A percentile compares a stretch with the other conserved stretches of the same genome.
Evolutionary conservation across 2,888 invertebrate genomes (phyloP).

Genomic region (Cacoxenus indagator): DNA sequence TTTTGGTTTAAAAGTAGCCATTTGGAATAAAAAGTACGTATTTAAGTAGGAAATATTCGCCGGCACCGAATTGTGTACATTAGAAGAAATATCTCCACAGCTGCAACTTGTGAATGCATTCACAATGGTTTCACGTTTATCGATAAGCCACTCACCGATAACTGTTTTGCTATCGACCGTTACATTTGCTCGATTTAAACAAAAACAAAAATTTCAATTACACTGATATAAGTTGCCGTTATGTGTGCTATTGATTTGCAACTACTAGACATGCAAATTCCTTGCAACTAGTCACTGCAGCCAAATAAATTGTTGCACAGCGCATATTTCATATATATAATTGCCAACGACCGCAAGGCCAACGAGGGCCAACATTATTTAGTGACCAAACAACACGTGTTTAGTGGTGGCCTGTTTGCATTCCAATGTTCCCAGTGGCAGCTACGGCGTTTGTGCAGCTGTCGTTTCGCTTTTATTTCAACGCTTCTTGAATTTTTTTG

Average conservation of each 20-base stretch:
- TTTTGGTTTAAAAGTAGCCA: constrained; percentile 53
- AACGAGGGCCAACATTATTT: not conserved
- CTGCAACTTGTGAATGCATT: not conserved
- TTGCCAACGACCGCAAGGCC: too few relatives aligned
- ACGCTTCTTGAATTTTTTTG: not conserved
- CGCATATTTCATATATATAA: too few relatives aligned
- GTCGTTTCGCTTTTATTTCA: not conserved
- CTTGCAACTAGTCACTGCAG: not conserved
- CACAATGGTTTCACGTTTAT: too few relatives aligned
- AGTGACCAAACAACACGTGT: not conserved
- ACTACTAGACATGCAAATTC: not conserved
- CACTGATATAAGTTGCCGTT: not conserved
- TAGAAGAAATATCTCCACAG: not conserved
- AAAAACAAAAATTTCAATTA: too few relatives aligned
- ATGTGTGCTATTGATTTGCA: not conserved
- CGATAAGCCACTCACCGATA: too few relatives aligned
- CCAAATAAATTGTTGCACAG: not conserved
- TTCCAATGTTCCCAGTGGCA: too few relatives aligned
- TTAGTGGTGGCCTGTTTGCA: not conserved
- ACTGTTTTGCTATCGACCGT: too few relatives aligned
- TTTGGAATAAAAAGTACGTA: too few relatives aligned
- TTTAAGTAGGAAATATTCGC: too few relatives aligned
- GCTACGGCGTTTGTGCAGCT: not conserved
- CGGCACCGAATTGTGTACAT: too few relatives aligned
- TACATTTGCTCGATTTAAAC: too few relatives aligned